Evolutionary conservation across 2,113 vertebrate species (phyloP), one percentile per base, ranked within the genome.

Genomic region (Phainopepla nitens): DNA sequence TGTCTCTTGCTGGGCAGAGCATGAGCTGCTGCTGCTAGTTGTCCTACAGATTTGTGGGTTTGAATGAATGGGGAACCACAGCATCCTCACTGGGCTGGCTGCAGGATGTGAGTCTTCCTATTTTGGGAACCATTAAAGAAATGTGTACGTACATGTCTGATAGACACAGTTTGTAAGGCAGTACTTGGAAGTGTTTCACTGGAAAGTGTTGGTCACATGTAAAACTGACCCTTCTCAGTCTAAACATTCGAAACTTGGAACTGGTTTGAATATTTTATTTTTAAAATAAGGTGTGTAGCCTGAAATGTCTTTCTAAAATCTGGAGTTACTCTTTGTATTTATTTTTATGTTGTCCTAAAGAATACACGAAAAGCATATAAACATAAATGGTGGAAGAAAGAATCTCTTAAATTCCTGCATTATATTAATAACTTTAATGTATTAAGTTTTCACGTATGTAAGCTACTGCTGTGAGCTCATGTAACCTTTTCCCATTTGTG

Each of bases 101-200:
- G 57, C 61, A 79, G 31, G 28, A n/a, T 19, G 10, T 44, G 24
- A 23, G 15, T 68, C 60, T 81, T 36, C 2, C 0, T 49, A 6
- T 31, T 85, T 83, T 28, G 45, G 27, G 29, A 54, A 51, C 27
- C 36, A 13, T 62, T 73, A 36, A 56, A 82, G 56, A 45, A 82
- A 33, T 1, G 1, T 45, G 1, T 60, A 25, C 8, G 0, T 51
- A 23, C 1, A 0, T 25, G 25, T 50, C 27, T 51, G 39, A 73
- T 14, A 62, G 39, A 23, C 7, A 23, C 28, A 35, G 33, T 84
- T 82, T 68, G 44, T 23, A 42, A 60, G 21, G 36, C 19, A 9
- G 1, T 23, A 29, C 71, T 64, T 45, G 56, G 29, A 62, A 62
- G 17, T 35, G 9, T 75, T 84, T 85, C 15, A 7, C 44, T 85